Evolutionary conservation across 2,797 vertebrate species (phyloP), one percentile per base, ranked within the genome.

Genomic region (Phrynocephalus vlangalii): DNA sequence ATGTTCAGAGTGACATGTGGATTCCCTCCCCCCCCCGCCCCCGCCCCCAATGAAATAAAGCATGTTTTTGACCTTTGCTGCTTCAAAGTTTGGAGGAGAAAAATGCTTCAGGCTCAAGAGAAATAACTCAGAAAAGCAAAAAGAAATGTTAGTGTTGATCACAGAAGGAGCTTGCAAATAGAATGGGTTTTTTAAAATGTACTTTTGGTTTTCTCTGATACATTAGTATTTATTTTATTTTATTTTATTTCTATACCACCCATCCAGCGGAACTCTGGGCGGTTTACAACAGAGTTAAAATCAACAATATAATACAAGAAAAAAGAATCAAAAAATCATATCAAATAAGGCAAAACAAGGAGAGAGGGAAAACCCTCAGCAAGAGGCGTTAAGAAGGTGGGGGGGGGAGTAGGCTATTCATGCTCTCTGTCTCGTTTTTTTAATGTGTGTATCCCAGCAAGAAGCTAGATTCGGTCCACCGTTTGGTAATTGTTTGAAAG

Each of bases 1-100:
- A 85, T 38, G 67, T 93, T 93, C 89, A 92, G 92, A 95, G 80
- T 91, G 89, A 63, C 92, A 73, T 91, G 88, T 93, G 92, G 92
- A 87, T 87, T 90, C 76, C 22, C 30, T 56, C 33, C 3, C 70
- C 33, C 6, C 33, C 6, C 10, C 33, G 1, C 56, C 72, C 79
- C 86, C 38, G 4, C 38, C 38, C 38, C 38, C 38, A 44, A 75
- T 84, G 87, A 91, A 93, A 90, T 94, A 94, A 94, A 96, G 97
- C 97, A 97, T 97, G 97, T 70, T 67, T 92, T 93, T 93, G 84
- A 73, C 82, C 91, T 93, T 94, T 95, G 91, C 91, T 94, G 92
- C 95, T 96, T 94, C 92, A 86, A 44, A 85, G 90, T 94, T 94
- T 88, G 88, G 92, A 91, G 90, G 76, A 84, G 89, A 82, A 44